phyloP scores from a whole-genome alignment of 2,113 vertebrate genomes.

The Rhagologus leucostigma region DNA sequence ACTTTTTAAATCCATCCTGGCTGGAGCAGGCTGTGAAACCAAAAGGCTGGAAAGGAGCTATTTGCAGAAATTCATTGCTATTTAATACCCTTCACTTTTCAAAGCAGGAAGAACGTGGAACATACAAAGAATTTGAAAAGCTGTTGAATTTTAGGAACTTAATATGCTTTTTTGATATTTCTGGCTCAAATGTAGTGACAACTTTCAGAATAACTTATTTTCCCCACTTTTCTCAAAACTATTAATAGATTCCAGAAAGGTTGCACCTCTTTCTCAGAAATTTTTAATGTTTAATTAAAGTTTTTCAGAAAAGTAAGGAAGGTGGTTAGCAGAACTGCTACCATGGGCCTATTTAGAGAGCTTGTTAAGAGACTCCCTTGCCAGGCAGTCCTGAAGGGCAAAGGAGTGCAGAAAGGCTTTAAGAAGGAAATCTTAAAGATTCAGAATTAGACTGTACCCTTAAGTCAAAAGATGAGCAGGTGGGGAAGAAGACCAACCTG shows the following conservation, averaged over 20 bases:
- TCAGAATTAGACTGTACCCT: not conserved
- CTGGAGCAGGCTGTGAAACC: not conserved
- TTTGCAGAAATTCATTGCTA: not conserved
- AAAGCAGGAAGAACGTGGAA: not conserved
- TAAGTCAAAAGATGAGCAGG: not conserved
- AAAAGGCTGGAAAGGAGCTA: not conserved
- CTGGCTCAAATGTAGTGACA: not conserved
- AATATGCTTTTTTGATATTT: not conserved
- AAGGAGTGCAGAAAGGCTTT: not conserved
- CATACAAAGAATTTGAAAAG: not conserved
- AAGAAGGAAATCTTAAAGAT: not conserved
- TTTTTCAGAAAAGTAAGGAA: not conserved
- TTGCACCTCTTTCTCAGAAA: not conserved
- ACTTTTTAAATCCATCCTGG: not conserved
- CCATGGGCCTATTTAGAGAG: not conserved
- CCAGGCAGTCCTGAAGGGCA: not conserved
- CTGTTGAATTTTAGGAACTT: not conserved
- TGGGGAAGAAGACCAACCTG: fast-evolving
- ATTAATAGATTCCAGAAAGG: not conserved
- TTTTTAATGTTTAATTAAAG: not conserved
- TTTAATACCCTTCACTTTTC: not conserved
- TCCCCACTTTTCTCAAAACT: not conserved
- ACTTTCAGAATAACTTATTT: not conserved
- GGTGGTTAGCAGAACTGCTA: not conserved
- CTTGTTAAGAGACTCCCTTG: not conserved